Conservation (phyloP, 2,888 invertebrate genomes). For the Mythimna albipuncta region DNA sequence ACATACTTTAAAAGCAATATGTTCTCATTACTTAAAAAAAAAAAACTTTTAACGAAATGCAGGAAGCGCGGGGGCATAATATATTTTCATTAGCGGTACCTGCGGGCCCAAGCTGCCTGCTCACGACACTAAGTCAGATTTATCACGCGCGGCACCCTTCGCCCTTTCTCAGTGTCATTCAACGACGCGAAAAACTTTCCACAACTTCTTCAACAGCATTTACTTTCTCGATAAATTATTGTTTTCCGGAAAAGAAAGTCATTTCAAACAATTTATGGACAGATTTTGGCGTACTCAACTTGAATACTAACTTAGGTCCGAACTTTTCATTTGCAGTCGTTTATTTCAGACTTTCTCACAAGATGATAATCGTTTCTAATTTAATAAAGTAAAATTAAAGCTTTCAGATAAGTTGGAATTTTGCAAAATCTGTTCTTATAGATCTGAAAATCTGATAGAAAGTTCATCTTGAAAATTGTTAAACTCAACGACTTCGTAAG, state of each 20-base stretch:
- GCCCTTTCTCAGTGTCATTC: conserved; percentile 77
- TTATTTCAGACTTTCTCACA: conserved; percentile 7
- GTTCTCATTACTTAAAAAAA: conserved; percentile 39
- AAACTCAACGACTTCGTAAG: conserved; percentile 44
- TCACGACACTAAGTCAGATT: conserved; percentile 86
- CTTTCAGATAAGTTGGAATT: not conserved
- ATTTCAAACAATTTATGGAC: conserved; percentile 35
- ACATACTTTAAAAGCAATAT: conserved; percentile 29
- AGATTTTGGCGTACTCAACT: conserved; percentile 24
- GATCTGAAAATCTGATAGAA: conserved; percentile 31
- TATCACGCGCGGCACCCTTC: conserved; percentile 77
- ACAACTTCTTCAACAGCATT: conserved; percentile 56
- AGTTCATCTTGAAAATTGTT: conserved; percentile 33
- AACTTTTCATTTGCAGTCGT: conserved; percentile 10
- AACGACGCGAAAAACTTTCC: conserved; percentile 59
- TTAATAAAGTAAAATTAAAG: conserved; percentile 8
- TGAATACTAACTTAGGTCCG: conserved; percentile 28
- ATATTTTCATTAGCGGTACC: conserved; percentile 85
- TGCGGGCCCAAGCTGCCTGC: conserved; percentile 75
- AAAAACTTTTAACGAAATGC: conserved; percentile 55
- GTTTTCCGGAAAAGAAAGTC: conserved; percentile 45
- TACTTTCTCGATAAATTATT: conserved; percentile 51
- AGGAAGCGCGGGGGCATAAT: conserved; percentile 67
- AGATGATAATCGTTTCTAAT: not conserved
- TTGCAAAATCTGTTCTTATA: not conserved